These are phyloP conservation scores for Atherinomorus stipes DNA, from an alignment of 2,113 vertebrate genomes.

Conservation along the genomic window DNA sequence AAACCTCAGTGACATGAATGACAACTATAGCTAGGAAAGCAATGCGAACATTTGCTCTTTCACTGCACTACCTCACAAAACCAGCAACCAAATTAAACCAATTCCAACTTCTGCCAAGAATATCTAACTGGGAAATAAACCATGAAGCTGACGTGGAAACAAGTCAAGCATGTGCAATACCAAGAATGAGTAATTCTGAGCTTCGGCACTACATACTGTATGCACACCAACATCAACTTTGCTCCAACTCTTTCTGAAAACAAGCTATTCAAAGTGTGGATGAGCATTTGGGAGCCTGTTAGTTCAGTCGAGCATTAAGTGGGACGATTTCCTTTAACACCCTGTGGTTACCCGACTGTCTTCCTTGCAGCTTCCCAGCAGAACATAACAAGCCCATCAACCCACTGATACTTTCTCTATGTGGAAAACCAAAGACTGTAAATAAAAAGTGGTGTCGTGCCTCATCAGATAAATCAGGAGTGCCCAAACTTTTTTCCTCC, in stretches of 20 bases:
- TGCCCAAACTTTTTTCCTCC: too few relatives aligned
- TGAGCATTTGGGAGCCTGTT: constrained; percentile 60
- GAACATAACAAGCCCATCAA: constrained; percentile 47
- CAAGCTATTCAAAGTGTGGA: constrained; percentile 37
- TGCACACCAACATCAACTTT: constrained; percentile 8
- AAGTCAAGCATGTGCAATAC: constrained; percentile 18
- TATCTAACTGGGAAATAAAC: constrained; percentile 35
- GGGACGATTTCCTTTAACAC: constrained; percentile 55
- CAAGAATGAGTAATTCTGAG: constrained; percentile 39
- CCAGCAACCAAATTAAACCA: constrained; percentile 32
- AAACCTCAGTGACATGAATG: constrained; percentile 33
- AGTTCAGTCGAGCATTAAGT: constrained; percentile 60
- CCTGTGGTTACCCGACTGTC: constrained; percentile 54
- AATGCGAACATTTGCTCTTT: constrained; percentile 1
- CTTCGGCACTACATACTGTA: constrained; percentile 2
- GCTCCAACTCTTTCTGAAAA: constrained; percentile 28
- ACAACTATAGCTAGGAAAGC: constrained; percentile 17
- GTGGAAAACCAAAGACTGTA: background rate
- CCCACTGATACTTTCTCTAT: constrained; percentile 35
- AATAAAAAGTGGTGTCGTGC: background rate
- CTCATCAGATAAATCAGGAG: background rate
- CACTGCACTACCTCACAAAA: constrained; percentile 22
- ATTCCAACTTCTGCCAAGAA: constrained; percentile 44
- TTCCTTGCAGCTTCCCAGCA: constrained; percentile 35
- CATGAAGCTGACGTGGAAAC: constrained; percentile 19